Evolutionary conservation across 2,888 invertebrate genomes (phyloP).

Genomic region (Drosophila borealis): DNA sequence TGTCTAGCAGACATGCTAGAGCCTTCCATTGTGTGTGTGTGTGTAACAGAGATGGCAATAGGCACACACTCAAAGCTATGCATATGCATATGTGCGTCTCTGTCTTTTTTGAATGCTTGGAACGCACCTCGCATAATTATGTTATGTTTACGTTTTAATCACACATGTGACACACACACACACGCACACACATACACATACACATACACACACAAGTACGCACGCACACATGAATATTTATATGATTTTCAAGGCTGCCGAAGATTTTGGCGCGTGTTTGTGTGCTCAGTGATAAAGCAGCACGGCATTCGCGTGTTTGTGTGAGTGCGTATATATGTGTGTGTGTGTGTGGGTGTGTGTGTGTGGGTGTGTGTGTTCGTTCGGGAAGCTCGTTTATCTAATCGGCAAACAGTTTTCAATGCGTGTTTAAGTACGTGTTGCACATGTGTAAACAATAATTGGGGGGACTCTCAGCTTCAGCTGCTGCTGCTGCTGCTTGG

Average conservation of each 20-base stretch:
- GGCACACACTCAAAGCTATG: too few species aligned
- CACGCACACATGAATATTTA: slow-evolving; percentile 31
- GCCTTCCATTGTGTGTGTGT: too few species aligned
- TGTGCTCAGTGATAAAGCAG: slow-evolving; percentile 35
- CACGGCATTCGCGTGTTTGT: slow-evolving; percentile 31
- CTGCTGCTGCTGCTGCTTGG: slow-evolving; percentile 5
- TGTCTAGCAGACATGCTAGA: too few species aligned
- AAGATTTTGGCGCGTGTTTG: slow-evolving; percentile 59
- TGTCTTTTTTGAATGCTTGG: slow-evolving; percentile 7
- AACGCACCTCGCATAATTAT: slow-evolving; percentile 46
- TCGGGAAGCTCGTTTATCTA: slow-evolving; percentile 62
- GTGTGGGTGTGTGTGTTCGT: slow-evolving; percentile 8
- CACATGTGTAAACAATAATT: slow-evolving; percentile 62
- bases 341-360: slow-evolving; percentile 2
- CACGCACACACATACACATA: too few species aligned
- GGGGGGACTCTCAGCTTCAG: slow-evolving; percentile 10
- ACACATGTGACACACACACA: slow-evolving; percentile 14
- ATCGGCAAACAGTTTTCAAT: slow-evolving; percentile 50
- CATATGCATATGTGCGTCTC: neutral
- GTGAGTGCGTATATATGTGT: neutral
- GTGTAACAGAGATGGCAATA: too few species aligned
- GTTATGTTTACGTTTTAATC: slow-evolving; percentile 59
- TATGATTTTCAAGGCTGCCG: slow-evolving; percentile 56
- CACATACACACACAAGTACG: neutral
- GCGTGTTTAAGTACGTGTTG: slow-evolving; percentile 59